Evolutionary conservation across 2,797 vertebrate genomes (phyloP).

Genomic region (Schizopygopsis malacanthus): DNA sequence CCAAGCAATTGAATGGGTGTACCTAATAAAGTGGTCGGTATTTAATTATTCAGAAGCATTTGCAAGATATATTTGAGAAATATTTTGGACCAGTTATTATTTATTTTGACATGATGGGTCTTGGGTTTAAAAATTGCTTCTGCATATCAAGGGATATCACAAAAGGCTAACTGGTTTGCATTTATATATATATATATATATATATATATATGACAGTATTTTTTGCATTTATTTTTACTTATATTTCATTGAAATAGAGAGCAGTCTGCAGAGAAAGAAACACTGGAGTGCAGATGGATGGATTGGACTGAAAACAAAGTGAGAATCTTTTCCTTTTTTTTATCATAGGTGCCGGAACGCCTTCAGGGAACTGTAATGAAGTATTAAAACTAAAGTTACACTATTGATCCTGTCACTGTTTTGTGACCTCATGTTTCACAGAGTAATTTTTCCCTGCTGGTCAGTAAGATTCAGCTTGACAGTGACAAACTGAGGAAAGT

Average conservation of each 20-base stretch:
- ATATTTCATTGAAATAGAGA: background rate
- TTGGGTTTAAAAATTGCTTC: background rate
- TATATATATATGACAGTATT: background rate
- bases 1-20: no score
- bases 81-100: background rate
- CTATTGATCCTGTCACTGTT: slow-evolving; percentile 61
- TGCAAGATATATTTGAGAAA: background rate
- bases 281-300: background rate
- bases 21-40: background rate
- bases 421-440: slow-evolving; percentile 64
- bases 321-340: background rate
- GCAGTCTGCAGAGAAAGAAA: background rate
- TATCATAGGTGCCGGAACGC: slow-evolving; percentile 5
- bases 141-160: background rate
- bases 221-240: background rate
- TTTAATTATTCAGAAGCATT: background rate
- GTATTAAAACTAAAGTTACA: slow-evolving; percentile 57
- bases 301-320: background rate
- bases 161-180: background rate
- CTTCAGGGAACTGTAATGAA: slow-evolving; percentile 64
- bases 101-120: background rate
- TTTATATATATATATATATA: no score
- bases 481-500: slow-evolving; percentile 30
- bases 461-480: slow-evolving; percentile 53
- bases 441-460: slow-evolving; percentile 55